phyloP scores from a whole-genome alignment of 2,797 vertebrate species.

The Amblyraja radiata region DNA sequence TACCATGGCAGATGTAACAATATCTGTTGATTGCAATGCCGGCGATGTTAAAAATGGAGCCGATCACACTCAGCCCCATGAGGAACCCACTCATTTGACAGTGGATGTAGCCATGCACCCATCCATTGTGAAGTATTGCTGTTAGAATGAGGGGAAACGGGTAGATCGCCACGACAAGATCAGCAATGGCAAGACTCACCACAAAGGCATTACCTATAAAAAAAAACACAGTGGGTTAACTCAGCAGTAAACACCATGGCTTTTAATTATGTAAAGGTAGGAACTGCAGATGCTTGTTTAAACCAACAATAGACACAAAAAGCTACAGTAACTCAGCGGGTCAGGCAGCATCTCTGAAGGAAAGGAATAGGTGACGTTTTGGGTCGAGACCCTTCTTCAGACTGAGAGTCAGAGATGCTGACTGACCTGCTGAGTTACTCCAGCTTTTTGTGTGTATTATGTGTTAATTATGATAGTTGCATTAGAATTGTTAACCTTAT shows the following conservation, averaged over 20 bases:
- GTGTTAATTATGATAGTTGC: background rate
- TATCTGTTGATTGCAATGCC: conserved; percentile 76
- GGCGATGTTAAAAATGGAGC: conserved; percentile 78
- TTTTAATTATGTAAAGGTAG: background rate
- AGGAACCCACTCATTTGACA: conserved; percentile 76
- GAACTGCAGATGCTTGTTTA: too few relatives aligned
- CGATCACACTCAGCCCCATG: conserved; percentile 74
- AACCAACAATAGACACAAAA: too few relatives aligned
- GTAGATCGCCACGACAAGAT: conserved; percentile 70
- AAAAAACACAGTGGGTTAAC: conserved; percentile 2
- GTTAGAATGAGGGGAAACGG: conserved; percentile 70
- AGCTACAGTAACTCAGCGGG: too few relatives aligned
- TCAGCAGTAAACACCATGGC: background rate
- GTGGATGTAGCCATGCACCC: conserved; percentile 70
- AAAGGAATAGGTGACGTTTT: too few relatives aligned
- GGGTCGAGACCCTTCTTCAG: too few relatives aligned
- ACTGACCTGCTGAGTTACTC: too few relatives aligned
- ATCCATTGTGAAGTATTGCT: conserved; percentile 69
- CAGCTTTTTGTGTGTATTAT: too few relatives aligned
- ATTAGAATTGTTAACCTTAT: background rate
- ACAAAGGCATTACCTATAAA: conserved; percentile 70
- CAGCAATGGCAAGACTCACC: conserved; percentile 72
- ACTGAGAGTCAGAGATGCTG: too few relatives aligned
- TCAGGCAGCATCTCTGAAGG: too few relatives aligned
- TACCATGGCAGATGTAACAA: conserved; percentile 77